Percentiles rank a stretch among this genome's conserved stretches.
Evolutionary conservation across 1,140 invertebrate genomes (phyloP).

Genomic region (Lamellibrachia luymesi): DNA sequence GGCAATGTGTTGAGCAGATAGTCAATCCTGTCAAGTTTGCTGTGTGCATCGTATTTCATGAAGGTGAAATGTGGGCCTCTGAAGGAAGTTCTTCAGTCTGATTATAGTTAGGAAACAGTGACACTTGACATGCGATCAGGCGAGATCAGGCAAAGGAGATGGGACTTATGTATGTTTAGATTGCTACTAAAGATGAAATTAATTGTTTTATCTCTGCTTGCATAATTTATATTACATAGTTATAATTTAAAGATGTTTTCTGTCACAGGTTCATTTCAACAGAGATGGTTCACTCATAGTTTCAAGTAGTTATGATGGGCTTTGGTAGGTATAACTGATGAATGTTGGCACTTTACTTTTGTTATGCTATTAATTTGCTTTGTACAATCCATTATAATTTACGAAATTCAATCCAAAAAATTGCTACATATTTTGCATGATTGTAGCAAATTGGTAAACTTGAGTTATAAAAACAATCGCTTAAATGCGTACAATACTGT

Average conservation of each 20-base stretch:
- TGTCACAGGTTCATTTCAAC: constrained; percentile 76
- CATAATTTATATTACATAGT: background rate
- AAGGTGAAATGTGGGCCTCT: too few species aligned
- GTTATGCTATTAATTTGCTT: background rate
- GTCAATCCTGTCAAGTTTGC: too few species aligned
- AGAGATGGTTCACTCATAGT: constrained; percentile 97
- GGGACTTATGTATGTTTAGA: too few species aligned
- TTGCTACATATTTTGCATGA: background rate
- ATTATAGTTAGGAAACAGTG: too few species aligned
- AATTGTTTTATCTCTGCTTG: background rate
- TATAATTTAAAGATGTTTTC: background rate
- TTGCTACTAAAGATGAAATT: too few species aligned
- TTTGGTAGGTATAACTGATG: constrained; percentile 54
- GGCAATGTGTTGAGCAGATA: too few species aligned
- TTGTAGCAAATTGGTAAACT: background rate
- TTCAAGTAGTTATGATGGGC: constrained; percentile 97
- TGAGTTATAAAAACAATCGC: too few species aligned
- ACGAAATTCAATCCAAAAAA: background rate
- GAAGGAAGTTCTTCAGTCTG: too few species aligned
- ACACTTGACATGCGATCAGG: too few species aligned
- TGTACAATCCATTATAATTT: background rate
- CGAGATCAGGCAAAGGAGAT: too few species aligned
- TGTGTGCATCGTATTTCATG: too few species aligned
- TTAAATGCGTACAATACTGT: background rate
- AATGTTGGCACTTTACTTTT: background rate